phyloP scores from a whole-genome alignment of 2,113 vertebrate species.

The Cisticola juncidis region DNA sequence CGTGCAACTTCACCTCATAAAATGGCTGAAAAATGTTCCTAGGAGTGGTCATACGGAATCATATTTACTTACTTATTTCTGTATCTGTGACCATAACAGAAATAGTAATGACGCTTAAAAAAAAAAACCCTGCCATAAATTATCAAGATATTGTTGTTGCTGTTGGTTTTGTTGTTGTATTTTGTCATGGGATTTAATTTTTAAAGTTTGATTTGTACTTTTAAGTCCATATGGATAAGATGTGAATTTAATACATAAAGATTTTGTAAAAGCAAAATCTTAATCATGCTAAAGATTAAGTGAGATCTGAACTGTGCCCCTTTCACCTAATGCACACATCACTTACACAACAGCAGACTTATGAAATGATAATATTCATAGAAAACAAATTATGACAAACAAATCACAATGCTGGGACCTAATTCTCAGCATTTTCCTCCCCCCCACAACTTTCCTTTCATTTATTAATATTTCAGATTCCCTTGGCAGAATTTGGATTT shows the following conservation, averaged over 20 bases:
- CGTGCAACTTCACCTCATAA: background rate
- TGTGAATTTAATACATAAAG: background rate
- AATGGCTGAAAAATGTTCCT: background rate
- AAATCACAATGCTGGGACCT: background rate
- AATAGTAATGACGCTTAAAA: background rate
- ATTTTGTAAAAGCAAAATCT: background rate
- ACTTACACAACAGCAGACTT: background rate
- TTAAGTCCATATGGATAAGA: background rate
- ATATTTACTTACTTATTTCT: background rate
- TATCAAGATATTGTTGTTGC: background rate
- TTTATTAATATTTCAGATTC: background rate
- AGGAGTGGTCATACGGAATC: background rate
- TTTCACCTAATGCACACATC: background rate
- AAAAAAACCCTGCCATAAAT: background rate
- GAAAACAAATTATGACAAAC: background rate
- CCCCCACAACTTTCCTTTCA: rapidly evolving
- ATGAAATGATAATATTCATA: background rate
- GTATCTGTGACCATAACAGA: background rate
- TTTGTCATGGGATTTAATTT: background rate
- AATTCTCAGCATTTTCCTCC: rapidly evolving
- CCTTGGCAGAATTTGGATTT: background rate
- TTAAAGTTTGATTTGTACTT: background rate
- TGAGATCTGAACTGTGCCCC: background rate
- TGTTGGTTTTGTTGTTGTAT: background rate
- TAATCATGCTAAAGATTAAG: background rate